Base-by-base conservation (phyloP, 2,888 invertebrate species). In the Gasteruption jaculator region DNA sequence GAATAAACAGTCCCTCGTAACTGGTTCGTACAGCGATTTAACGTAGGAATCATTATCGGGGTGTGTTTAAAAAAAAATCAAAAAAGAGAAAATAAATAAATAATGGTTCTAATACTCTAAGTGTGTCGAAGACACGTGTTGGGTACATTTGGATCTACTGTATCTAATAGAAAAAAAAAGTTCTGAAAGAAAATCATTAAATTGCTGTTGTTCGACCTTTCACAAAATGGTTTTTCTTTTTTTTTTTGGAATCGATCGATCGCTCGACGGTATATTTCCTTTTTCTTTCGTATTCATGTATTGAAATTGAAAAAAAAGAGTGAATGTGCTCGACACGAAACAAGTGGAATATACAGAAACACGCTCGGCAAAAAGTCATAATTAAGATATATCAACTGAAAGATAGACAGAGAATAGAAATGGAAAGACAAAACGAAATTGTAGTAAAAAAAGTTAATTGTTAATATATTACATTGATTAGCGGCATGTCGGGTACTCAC, bases 401-500 rank as follows among this genome's bases (percentile, higher is more conserved):
- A 45, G 30, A 46, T 26, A 8, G 35, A 50, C 29, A 36, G 27
- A 38, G 41, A 49, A n/a, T n/a, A n/a, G n/a, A n/a, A n/a, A n/a
- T n/a, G n/a, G 32, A 47, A 43, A 48, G 20, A 52, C 48, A 48
- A 48, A 53, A n/a, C n/a, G n/a, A 49, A 52, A 53, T 57, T 45
- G 50, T 55, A 59, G 54, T 50, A 55, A 49, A 58, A 58, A 49
- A 51, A 50, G 50, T 59, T 50, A 56, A 50, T 41, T 24, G 24
- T 55, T 56, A 51, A 60, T 57, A 58, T 60, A 68, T 64, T 67
- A 68, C 65, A 66, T 63, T 65, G 66, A 68, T 62, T 68, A 66
- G 66, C 67, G 65, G 65, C 67, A 65, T 67, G 61, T 66, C 65
- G 65, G 65, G 64, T 68, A 68, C 67, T 68, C 66, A 68, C 67